Evolutionary conservation across 2,797 vertebrate species (phyloP), one percentile per base, ranked within the genome.

Genomic region (Cygnus olor): DNA sequence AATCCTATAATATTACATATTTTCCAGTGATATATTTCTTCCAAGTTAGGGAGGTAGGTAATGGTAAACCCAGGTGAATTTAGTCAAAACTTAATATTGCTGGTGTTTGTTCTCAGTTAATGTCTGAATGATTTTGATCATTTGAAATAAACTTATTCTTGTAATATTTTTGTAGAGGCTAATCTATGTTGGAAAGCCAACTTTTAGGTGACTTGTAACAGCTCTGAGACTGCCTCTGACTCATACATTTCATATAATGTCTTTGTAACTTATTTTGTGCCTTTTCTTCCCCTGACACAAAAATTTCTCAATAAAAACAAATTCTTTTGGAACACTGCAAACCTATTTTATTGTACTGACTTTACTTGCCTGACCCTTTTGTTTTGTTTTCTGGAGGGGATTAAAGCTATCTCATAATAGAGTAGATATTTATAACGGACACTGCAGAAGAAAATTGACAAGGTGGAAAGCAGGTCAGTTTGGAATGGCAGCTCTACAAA

Each of bases 401-500:
- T 34, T 73, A 69, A 85, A 86, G 61, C 88, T 76, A 57, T 57
- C 85, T 95, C 64, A 53, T 38, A 93, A 85, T 88, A 94, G 91
- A 96, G 80, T 20, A 90, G 90, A 91, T 94, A 91, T 94, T 97
- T 94, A 81, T 94, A 88, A 81, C 74, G 2, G 85, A 36, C 71
- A 69, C 83, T 88, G 47, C 82, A 80, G 90, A 93, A 95, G 94
- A 93, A 93, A 96, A 97, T 89, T 94, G 93, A 95, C 95, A 96
- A 96, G 79, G 88, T 96, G 91, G 95, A 96, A 97, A 95, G 95
- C 92, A 86, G 95, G 93, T 97, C 95, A 92, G 81, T 96, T 94
- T 74, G 73, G 70, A 93, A 89, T 72, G 81, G 74, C 89, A 90
- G 77, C 4, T 42, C 94, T 89, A 71, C 89, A 93, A 87, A 96